A percentile compares a stretch with the other conserved stretches of the same genome.
These are phyloP conservation scores for Tromatobia lineatoria DNA, from an alignment of 2,888 invertebrate genomes.

Conservation along the genomic window DNA sequence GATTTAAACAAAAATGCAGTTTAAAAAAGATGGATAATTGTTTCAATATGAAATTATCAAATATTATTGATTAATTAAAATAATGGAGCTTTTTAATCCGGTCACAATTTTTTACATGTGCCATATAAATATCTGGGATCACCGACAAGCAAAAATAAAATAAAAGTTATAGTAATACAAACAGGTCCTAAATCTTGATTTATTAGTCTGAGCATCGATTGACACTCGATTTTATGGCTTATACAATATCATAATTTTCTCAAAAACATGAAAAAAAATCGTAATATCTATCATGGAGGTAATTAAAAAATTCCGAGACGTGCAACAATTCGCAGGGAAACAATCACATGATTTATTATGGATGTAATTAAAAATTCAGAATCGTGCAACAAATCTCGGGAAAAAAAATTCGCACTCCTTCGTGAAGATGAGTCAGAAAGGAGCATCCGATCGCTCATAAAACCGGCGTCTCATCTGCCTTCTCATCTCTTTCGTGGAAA, in stretches of 20 bases:
- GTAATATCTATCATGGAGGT: not conserved
- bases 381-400: not conserved
- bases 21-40: too few relatives aligned
- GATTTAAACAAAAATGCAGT: too few relatives aligned
- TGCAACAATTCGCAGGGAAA: constrained; percentile 1
- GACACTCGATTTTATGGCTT: not conserved
- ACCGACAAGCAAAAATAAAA: not conserved
- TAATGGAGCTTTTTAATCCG: too few relatives aligned
- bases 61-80: too few relatives aligned
- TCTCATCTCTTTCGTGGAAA: constrained; percentile 45
- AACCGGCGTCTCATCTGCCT: constrained; percentile 31
- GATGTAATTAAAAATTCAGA: not conserved
- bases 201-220: not conserved
- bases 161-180: not conserved
- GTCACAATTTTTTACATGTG: not conserved
- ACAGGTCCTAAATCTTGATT: not conserved
- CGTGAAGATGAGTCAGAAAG: constrained; percentile 53
- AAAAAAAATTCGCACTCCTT: constrained; percentile 30
- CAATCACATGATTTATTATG: not conserved
- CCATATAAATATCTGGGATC: not conserved
- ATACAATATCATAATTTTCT: not conserved
- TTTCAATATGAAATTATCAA: too few relatives aligned
- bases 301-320: not conserved
- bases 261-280: not conserved
- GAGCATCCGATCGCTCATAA: constrained; percentile 51